These are phyloP conservation scores for Acanthosepion pharaonis DNA, from an alignment of 2,888 invertebrate species.

Conservation along the genomic window DNA sequence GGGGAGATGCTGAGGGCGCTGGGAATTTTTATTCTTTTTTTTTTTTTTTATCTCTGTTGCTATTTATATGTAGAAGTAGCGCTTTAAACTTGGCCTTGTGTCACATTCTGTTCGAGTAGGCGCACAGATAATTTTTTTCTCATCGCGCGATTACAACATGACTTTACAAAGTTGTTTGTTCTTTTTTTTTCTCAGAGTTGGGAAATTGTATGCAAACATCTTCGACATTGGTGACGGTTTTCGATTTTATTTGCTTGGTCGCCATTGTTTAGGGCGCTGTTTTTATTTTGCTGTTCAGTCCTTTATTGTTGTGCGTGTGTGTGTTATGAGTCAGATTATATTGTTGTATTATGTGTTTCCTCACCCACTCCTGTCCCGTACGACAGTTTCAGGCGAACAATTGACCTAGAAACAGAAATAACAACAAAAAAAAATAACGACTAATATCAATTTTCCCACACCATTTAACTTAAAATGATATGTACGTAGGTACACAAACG, in stretches of 20 bases:
- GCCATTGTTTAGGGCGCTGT: neutral
- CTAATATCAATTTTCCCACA: neutral
- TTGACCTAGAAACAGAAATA: neutral
- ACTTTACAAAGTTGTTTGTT: no score
- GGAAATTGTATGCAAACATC: neutral
- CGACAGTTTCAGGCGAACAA: neutral
- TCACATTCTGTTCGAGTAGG: no score
- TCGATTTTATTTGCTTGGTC: neutral
- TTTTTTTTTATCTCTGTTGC: no score
- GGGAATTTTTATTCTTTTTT: no score
- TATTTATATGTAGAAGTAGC: no score
- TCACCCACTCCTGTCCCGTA: neutral
- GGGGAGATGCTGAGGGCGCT: no score
- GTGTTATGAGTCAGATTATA: neutral
- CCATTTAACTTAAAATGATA: neutral
- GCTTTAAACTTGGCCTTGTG: no score
- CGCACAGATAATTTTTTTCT: no score
- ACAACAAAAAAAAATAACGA: neutral
- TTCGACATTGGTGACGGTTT: neutral
- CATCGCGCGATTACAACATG: no score
- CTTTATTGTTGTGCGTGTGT: neutral
- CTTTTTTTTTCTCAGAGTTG: no score
- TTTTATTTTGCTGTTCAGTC: neutral
- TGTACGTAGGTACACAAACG: neutral
- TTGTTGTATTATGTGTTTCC: neutral